Evolutionary conservation across 2,797 vertebrate genomes (phyloP).

Genomic region (Uromys caudimaculatus): DNA sequence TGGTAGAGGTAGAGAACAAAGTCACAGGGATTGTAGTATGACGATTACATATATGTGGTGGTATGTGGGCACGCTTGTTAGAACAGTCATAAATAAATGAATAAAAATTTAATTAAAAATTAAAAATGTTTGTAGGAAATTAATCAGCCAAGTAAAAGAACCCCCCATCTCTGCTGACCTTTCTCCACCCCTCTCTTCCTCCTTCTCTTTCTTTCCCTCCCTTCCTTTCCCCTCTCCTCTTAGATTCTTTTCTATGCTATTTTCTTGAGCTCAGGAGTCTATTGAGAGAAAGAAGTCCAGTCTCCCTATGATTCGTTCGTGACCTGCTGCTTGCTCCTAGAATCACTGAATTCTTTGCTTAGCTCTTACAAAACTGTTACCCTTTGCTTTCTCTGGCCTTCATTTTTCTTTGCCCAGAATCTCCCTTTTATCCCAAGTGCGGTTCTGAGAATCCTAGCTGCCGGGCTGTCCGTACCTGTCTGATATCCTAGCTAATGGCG

Average conservation of each 20-base stretch:
- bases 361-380: slow-evolving; percentile 2
- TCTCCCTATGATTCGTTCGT: not conserved
- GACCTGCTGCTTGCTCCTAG: not conserved
- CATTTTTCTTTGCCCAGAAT: not conserved
- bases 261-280: not conserved
- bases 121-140: not conserved
- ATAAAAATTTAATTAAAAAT: not conserved
- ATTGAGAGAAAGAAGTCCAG: not conserved
- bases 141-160: not conserved
- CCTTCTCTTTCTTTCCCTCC: not conserved
- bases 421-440: not conserved
- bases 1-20: not conserved
- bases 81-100: not conserved
- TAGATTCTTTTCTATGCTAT: not conserved
- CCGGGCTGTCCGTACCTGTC: not conserved
- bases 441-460: not conserved
- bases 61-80: not conserved
- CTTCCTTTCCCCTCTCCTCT: not conserved
- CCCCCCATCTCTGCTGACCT: not conserved
- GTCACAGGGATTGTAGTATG: not conserved
- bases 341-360: not conserved
- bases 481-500: not conserved
- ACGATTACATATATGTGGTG: not conserved
- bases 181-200: not conserved
- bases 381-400: not conserved